Evolutionary conservation across 2,113 vertebrate genomes (phyloP), one percentile per base, ranked within the genome.

Genomic region (Sula dactylatra): DNA sequence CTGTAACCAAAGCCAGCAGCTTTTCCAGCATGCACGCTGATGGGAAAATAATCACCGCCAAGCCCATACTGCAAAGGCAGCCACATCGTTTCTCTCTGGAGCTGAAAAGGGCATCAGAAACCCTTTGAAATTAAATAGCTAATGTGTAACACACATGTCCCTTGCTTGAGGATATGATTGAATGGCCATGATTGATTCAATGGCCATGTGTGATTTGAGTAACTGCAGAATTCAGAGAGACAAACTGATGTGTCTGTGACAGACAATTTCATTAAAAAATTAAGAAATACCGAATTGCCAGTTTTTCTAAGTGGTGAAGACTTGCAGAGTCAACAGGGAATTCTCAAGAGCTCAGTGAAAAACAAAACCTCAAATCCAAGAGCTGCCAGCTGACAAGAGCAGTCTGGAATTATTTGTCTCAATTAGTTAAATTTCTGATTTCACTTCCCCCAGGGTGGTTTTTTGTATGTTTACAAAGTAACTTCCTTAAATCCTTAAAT

Each of bases 21-120:
- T 65, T 49, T 31, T 58, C 47, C 22, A 56, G 19, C 34, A 58
- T 0, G 0, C 5, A 11, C 4, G 1, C 4, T 2, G 6, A 13
- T 2, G 2, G 64, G 34, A 44, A 34, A 55, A 7, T 13, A 27
- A 44, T 59, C 38, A 27, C 31, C 38, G 11, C 49, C 40, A 10
- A 31, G 45, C 18, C 66, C 54, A 27, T 12, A 3, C 19, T 42
- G 67, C 36, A 72, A 58, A 77, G 54, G 17, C 4, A 80, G 31
- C 29, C 19, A 16, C 3, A 8, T 1, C 25, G 9, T 47, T 13
- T 22, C 54, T 58, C 54, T 32, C 34, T 29, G 56, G 32, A 36
- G 32, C 27, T 47, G 24, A 36, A 67, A 72, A 88, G 16, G 49
- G 40, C 47, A 31, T 31, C 32, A 84, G 31, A 74, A 27, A 32